A percentile compares a stretch with the other conserved stretches of the same genome.
phyloP scores from a whole-genome alignment of 2,113 vertebrate genomes.

The Shinisaurus crocodilurus region DNA sequence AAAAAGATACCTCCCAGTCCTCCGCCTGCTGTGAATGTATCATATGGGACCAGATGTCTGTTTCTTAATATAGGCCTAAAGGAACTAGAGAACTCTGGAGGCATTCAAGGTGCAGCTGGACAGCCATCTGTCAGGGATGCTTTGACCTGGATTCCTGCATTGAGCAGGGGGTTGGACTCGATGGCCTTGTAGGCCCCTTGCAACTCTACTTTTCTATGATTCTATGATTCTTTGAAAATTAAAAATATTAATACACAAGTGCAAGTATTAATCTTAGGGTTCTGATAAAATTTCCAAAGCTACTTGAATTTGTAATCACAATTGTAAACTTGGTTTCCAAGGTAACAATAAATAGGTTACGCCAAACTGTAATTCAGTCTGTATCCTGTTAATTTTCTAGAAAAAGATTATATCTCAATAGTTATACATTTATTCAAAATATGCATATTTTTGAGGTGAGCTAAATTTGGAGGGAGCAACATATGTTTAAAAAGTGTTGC shows the following conservation, averaged over 20 bases:
- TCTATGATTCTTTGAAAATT: too few relatives aligned
- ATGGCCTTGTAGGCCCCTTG: too few relatives aligned
- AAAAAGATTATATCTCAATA: neutral
- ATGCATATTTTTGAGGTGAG: accelerated
- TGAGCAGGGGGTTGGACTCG: too few relatives aligned
- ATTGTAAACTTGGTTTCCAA: neutral
- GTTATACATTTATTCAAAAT: neutral
- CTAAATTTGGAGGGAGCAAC: neutral
- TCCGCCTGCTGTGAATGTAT: neutral
- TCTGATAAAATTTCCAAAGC: neutral
- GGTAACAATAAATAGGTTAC: neutral
- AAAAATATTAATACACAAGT: neutral
- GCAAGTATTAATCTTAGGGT: neutral
- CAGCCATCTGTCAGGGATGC: too few relatives aligned
- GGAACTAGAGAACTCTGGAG: too few relatives aligned
- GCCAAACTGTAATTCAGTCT: neutral
- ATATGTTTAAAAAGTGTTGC: neutral
- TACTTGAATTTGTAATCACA: neutral
- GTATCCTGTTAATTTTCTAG: accelerated
- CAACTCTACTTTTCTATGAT: too few relatives aligned
- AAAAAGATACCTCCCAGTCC: neutral
- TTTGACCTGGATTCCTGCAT: too few relatives aligned
- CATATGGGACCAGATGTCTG: neutral
- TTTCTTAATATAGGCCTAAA: neutral
- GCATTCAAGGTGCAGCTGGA: too few relatives aligned